phyloP scores from a whole-genome alignment of 1,140 invertebrate species.

The Lanistes nyassanus region DNA sequence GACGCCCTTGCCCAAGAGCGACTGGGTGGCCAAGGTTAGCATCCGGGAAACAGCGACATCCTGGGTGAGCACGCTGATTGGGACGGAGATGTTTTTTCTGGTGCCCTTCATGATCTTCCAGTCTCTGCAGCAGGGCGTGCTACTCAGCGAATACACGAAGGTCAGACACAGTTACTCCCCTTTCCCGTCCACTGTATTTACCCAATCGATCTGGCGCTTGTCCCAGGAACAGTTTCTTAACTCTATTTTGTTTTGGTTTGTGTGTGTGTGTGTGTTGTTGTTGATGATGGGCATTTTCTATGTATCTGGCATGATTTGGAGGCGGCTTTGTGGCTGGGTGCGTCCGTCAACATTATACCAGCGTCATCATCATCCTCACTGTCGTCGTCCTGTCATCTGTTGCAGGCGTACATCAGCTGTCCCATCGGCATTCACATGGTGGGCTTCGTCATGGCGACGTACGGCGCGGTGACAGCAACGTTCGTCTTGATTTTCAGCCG shows the following conservation, averaged over 20 bases:
- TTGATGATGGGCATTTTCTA: too few relatives aligned
- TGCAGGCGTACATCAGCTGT: slow-evolving; percentile 90
- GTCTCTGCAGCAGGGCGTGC: slow-evolving; percentile 39
- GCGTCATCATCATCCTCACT: too few relatives aligned
- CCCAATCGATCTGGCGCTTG: too few relatives aligned
- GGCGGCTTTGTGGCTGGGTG: not conserved
- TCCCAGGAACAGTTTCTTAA: too few relatives aligned
- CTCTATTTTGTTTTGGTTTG: not conserved
- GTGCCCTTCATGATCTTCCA: slow-evolving; percentile 48
- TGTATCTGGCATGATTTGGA: not conserved
- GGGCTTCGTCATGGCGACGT: slow-evolving; percentile 95
- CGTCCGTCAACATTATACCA: too few relatives aligned
- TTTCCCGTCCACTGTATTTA: too few relatives aligned
- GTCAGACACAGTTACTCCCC: slow-evolving; percentile 20
- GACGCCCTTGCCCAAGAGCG: slow-evolving; percentile 36
- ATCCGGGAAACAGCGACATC: slow-evolving; percentile 31
- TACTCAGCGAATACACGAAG: slow-evolving; percentile 45
- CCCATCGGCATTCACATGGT: slow-evolving; percentile 89
- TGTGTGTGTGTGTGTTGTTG: not conserved
- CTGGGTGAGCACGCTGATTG: slow-evolving; percentile 36
- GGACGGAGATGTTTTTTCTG: slow-evolving; percentile 37
- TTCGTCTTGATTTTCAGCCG: slow-evolving; percentile 91
- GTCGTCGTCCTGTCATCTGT: too few relatives aligned
- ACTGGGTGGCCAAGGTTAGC: slow-evolving; percentile 27
- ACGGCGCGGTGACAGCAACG: slow-evolving; percentile 89